Base-by-base conservation (phyloP, 2,888 invertebrate species). In the Patella depressa region DNA sequence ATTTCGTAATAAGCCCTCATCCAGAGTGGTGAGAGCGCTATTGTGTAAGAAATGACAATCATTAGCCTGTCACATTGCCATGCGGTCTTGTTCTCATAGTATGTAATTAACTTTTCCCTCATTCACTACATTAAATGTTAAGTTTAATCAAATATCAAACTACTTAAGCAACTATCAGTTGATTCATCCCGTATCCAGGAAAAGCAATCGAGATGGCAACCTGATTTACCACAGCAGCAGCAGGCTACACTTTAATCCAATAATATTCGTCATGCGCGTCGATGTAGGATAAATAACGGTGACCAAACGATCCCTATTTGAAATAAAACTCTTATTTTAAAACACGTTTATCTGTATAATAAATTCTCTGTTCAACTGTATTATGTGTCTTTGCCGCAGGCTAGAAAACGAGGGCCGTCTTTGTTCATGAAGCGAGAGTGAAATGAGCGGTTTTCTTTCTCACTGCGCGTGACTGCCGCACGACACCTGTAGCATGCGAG, bases 401-500 rank as follows among this genome's bases (percentile, higher is more conserved):
- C 19, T 24, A 65, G 19, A 24, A 24, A 24, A 19, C 19, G 14
- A 65, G 11, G 24, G 65, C 14, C 24, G 65, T 24, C 65, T 65
- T 65, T 65, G 65, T 65, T 65, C 65, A 24, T 24, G 19, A 65
- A 24, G 65, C 19, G 65, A 24, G 65, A 65, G 65, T 65, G 65
- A 65, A 65, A 65, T 65, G 65, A 65, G 65, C 65, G 65, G 19
- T 65, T 65, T 65, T 19, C 19, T 29, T 70, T 75, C 15, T n/a
- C 55, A 54, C n/a, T 54, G 53, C 69, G 75, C 70, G 75, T 75
- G 75, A n/a, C 75, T 53, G 53, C 29, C 75, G 70, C 75, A 70
- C 71, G 75, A 54, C 75, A 75, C 75, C 75, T 75, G 75, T 75
- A 53, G 70, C 53, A 17, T 29, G n/a, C 70, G 45, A 69, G 70